Evolutionary conservation across 2,888 invertebrate species (phyloP), one percentile per base, ranked within the genome.

Genomic region (Cryptus viduatorius): DNA sequence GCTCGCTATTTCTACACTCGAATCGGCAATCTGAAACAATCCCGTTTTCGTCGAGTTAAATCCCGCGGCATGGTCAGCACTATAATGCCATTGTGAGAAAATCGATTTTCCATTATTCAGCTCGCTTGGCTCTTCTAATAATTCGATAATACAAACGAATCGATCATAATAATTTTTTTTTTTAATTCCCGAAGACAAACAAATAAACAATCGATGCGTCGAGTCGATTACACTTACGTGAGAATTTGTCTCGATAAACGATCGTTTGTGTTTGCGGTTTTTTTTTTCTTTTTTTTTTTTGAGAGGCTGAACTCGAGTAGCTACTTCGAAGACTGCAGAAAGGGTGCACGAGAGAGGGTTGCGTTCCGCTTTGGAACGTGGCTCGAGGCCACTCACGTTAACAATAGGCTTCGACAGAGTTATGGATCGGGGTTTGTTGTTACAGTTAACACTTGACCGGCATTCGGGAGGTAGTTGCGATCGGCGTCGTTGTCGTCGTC

Each of bases 1-100:
- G 89, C 89, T 90, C 89, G 90, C 89, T 91, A 91, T 91, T 92
- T 89, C 90, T 90, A 82, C 79, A 91, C 90, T 90, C 89, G 91
- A 91, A 89, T 90, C 84, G 88, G 88, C 89, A 91, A 92, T 92
- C 91, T 91, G 90, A 92, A 93, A 93, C 91, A 93, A 93, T 93
- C 89, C 90, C 89, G 88, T 84, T 87, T 80, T 86, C 84, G 80
- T 79, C 79, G 76, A 79, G 31, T 84, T 83, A 83, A 87, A 87
- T 85, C 82, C 87, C 56, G 65, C 29, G 75, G 84, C 89, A 87
- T 85, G 88, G 91, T 90, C 91, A 90, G 91, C 91, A 90, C 82
- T 89, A 42, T 67, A 16, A 53, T 64, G 78, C 59, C 37, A 77
- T 71, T 76, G 80, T 69, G 82, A 80, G 46, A 79, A 31, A 87